Percentiles rank a stretch among this genome's conserved stretches.
These are phyloP conservation scores for Enteromius paludinosus DNA, from an alignment of 2,797 vertebrate species.

Conservation along the genomic window DNA sequence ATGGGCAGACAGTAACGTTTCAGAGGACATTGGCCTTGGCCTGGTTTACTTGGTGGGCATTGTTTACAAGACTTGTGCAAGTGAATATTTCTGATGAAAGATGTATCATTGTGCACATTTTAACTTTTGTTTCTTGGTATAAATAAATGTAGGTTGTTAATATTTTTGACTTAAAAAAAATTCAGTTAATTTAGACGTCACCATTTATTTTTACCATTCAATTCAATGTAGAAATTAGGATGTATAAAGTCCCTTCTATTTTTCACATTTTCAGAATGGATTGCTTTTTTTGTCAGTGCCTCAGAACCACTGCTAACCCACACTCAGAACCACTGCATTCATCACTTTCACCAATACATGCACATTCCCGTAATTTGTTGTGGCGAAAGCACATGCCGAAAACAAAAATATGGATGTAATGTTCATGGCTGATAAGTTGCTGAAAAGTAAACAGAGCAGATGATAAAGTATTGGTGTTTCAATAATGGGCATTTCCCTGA, in stretches of 20 bases:
- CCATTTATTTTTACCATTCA: not conserved
- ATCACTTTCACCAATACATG: not conserved
- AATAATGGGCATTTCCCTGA: slow-evolving; percentile 35
- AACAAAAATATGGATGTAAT: slow-evolving; percentile 1
- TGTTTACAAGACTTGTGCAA: slow-evolving; percentile 6
- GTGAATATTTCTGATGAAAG: not conserved
- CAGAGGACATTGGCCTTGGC: not conserved
- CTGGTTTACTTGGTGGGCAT: not conserved
- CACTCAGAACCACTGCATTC: not conserved
- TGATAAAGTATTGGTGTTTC: not conserved
- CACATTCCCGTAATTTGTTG: not conserved
- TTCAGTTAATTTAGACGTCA: not conserved
- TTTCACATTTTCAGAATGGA: not conserved
- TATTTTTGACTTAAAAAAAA: not conserved
- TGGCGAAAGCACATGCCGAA: not conserved
- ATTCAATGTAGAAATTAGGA: not conserved
- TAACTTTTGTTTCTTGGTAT: not conserved
- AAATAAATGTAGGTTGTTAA: not conserved
- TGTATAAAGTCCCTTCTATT: not conserved
- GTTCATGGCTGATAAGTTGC: slow-evolving; percentile 1
- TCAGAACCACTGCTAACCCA: not conserved
- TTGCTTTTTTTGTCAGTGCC: not conserved
- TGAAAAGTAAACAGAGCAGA: not conserved
- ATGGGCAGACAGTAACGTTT: not conserved
- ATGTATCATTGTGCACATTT: too few relatives aligned